Evolutionary conservation across 2,797 vertebrate genomes (phyloP).

Genomic region (Eutrigla gurnardus): DNA sequence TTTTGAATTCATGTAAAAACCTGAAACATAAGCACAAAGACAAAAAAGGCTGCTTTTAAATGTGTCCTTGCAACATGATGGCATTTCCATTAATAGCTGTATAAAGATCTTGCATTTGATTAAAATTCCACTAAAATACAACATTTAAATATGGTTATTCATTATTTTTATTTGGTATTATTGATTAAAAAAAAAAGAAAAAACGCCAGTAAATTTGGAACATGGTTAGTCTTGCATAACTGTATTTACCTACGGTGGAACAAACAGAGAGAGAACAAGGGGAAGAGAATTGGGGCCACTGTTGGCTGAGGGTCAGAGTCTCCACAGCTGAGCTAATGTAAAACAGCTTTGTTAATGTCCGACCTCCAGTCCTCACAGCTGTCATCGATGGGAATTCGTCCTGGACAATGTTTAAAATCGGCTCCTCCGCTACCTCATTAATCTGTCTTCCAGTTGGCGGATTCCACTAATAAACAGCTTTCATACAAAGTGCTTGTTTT

Average conservation of each 20-base stretch:
- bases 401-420: conserved; percentile 79
- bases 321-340: conserved; percentile 71
- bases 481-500: conserved; percentile 75
- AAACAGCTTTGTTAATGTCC: conserved; percentile 67
- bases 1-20: conserved; percentile 98
- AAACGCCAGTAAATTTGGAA: conserved; percentile 20
- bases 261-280: conserved; percentile 60
- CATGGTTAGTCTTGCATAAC: conserved; percentile 33
- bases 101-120: not conserved
- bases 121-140: not conserved
- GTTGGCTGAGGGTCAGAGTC: conserved; percentile 70
- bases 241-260: conserved; percentile 54
- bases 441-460: conserved; percentile 69
- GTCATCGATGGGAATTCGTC: conserved; percentile 66
- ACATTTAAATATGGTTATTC: not conserved
- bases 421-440: conserved; percentile 79
- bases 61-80: conserved; percentile 9
- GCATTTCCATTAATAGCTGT: not conserved
- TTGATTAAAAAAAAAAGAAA: not conserved
- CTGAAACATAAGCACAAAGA: conserved; percentile 82
- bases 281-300: conserved; percentile 52
- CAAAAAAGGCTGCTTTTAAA: conserved; percentile 17
- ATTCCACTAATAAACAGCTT: conserved; percentile 78
- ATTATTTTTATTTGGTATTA: not conserved
- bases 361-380: conserved; percentile 66